Evolutionary conservation across 2,113 vertebrate genomes (phyloP), one percentile per base, ranked within the genome.

Genomic region (Sinocyclocheilus grahami): DNA sequence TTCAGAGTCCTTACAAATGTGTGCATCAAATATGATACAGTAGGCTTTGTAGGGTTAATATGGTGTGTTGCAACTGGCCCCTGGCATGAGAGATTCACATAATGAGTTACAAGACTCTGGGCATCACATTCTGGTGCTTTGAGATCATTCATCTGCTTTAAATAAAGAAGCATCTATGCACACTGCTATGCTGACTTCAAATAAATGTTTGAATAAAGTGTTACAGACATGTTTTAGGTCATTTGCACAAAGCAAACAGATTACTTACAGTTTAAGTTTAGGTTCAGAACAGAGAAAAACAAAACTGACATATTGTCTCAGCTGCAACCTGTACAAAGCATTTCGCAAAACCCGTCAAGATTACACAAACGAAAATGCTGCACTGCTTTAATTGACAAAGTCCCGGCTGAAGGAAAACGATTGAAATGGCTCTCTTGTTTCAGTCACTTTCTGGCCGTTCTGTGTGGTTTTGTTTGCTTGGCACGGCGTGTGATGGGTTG

Each of bases 391-490:
- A 80, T n/a, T 4, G 7, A 5, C 37, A 69, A 69, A 37, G 14
- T 67, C 60, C 46, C 39, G 3, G 39, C 39, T 33, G 24, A 51
- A 22, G 7, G 39, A 8, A 67, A 48, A 30, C 7, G 16, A 53
- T 22, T 67, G 42, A 71, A 71, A 82, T 53, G 16, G 63, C 62
- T 80, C 79, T 27, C 58, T 39, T 14, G 30, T 63, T 67, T 82
- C 60, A 30, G 20, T 46, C n/a, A 30, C 46, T 78, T 80, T 72
- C 53, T 39, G 62, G 14, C 4, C 62, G 0, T 53, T 83, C 42
- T 24, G 9, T 62, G 60, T 1, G 24, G 51, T 53, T 48, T 67
- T 78, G 84, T 83, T 86, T 83, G 83, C 55, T 69, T 85, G 55
- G 30, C 72, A 24, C 27, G 1, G 42, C 11, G 12, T 58, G 58